Conservation (phyloP, 2,113 vertebrate species). For the Myiozetetes cayanensis region DNA sequence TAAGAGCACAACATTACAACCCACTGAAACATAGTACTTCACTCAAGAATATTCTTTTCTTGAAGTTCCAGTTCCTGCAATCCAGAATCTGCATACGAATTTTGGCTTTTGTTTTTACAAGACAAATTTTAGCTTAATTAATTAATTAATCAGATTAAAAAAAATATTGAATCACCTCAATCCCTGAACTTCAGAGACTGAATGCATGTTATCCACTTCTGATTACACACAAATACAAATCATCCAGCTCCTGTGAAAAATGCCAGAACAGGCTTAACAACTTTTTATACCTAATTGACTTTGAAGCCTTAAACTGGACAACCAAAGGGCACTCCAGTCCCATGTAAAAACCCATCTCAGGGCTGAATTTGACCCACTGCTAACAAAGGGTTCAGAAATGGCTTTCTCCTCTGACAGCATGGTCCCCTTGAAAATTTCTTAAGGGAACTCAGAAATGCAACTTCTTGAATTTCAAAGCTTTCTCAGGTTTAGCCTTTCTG, state of each 20-base stretch:
- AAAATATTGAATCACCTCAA: background rate
- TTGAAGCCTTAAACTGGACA: background rate
- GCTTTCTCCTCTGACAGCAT: background rate
- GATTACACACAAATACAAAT: rapidly evolving
- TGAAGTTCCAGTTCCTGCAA: background rate
- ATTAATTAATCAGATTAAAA: background rate
- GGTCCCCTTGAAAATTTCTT: background rate
- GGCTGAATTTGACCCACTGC: background rate
- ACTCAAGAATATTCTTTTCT: background rate
- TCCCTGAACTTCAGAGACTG: background rate
- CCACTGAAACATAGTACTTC: background rate
- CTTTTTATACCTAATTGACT: background rate
- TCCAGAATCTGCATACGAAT: background rate
- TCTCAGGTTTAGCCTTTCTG: background rate
- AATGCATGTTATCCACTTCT: background rate
- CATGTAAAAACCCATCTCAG: background rate
- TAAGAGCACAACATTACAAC: background rate
- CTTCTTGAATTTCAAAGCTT: background rate
- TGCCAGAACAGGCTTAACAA: background rate
- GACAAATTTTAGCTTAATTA: background rate
- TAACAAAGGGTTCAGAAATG: background rate
- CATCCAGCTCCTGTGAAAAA: background rate
- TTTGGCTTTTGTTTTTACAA: background rate
- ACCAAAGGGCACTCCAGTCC: background rate
- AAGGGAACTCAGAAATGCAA: background rate